Percentiles rank a stretch among this genome's conserved stretches.
These are phyloP conservation scores for Philaethria dido DNA, from an alignment of 2,888 invertebrate genomes.

Conservation along the genomic window DNA sequence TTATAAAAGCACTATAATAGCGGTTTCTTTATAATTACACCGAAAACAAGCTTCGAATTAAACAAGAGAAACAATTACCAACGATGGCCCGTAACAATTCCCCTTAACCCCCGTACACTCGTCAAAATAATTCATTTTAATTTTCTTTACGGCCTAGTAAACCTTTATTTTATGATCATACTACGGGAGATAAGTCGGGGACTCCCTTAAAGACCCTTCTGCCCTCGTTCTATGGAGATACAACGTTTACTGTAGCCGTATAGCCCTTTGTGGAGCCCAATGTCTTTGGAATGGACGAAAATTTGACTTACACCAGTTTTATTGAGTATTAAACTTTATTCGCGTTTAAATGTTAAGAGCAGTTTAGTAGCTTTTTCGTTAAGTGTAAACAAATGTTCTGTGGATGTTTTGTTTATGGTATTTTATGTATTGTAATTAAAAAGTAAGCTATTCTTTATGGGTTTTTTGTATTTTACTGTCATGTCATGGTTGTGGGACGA, in stretches of 20 bases:
- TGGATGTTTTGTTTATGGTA: background rate
- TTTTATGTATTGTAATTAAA: too few relatives aligned
- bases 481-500: too few relatives aligned
- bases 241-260: slow-evolving; percentile 35
- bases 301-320: slow-evolving; percentile 44
- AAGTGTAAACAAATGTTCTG: slow-evolving; percentile 5
- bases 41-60: slow-evolving; percentile 57
- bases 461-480: too few relatives aligned
- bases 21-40: slow-evolving; percentile 20
- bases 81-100: slow-evolving; percentile 70
- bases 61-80: slow-evolving; percentile 72
- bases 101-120: slow-evolving; percentile 70
- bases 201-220: slow-evolving; percentile 75
- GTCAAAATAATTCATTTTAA: slow-evolving; percentile 85
- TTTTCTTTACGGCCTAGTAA: slow-evolving; percentile 83
- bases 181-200: slow-evolving; percentile 78
- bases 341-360: slow-evolving; percentile 27
- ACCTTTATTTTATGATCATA: slow-evolving; percentile 82
- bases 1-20: slow-evolving; percentile 4
- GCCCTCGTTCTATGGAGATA: slow-evolving; percentile 46
- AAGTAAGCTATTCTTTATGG: too few relatives aligned
- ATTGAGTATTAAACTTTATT: slow-evolving; percentile 39
- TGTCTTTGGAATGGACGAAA: slow-evolving; percentile 42
- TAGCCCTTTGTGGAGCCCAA: slow-evolving; percentile 31
- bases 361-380: slow-evolving; percentile 12